Percentiles rank a stretch among this genome's conserved stretches.
Evolutionary conservation across 2,797 vertebrate genomes (phyloP).

Genomic region (Huso huso): DNA sequence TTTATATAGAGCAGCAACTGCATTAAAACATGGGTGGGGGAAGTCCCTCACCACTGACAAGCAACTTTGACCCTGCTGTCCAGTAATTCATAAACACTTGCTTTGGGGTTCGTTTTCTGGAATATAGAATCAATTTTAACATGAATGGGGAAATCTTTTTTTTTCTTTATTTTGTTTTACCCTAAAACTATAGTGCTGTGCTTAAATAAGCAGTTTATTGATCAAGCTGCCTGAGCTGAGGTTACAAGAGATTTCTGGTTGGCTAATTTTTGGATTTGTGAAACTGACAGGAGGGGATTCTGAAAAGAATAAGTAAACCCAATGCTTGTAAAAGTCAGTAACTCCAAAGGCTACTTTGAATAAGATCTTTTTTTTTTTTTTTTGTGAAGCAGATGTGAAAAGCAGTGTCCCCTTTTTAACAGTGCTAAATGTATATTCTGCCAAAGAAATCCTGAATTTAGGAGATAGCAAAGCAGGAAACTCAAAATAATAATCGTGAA

Average conservation of each 20-base stretch:
- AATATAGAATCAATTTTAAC: constrained; percentile 37
- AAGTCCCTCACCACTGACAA: constrained; percentile 22
- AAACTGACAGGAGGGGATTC: constrained; percentile 47
- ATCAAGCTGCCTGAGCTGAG: constrained; percentile 26
- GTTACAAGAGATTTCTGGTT: constrained; percentile 60
- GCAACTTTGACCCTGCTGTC: constrained; percentile 16
- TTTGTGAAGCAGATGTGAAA: constrained; percentile 20
- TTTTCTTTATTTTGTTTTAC: constrained; percentile 1
- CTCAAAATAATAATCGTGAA: constrained; percentile 42
- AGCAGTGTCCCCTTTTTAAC: constrained; percentile 29
- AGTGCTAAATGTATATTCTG: constrained; percentile 35
- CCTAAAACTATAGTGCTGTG: constrained; percentile 31
- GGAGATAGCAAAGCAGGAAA: constrained; percentile 42
- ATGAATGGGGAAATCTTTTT: constrained; percentile 32
- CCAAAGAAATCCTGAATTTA: constrained; percentile 28
- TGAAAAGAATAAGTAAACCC: constrained; percentile 37
- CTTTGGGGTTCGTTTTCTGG: constrained; percentile 11
- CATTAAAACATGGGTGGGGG: constrained; percentile 23
- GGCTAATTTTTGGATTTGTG: constrained; percentile 56
- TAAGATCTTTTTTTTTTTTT: constrained; percentile 36
- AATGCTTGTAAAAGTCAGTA: constrained; percentile 48
- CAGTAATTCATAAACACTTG: constrained; percentile 13
- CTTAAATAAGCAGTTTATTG: constrained; percentile 28
- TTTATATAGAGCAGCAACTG: constrained; percentile 10
- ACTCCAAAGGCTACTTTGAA: constrained; percentile 39